Evolutionary conservation across 1,140 invertebrate species (phyloP).

Genomic region (Diorhabda sublineata): DNA sequence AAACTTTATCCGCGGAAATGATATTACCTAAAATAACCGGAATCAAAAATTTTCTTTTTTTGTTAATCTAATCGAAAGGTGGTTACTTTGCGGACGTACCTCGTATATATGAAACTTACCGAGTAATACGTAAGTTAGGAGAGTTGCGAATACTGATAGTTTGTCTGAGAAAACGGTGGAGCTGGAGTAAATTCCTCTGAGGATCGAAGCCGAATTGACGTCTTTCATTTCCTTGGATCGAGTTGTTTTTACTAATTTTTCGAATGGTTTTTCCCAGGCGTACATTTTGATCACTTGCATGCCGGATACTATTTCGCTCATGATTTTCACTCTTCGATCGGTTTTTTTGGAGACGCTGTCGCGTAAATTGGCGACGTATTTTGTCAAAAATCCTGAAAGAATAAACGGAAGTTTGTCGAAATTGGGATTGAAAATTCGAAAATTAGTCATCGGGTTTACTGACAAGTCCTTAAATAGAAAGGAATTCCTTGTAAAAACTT

Average conservation of each 20-base stretch:
- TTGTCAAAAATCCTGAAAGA: constrained; percentile 51
- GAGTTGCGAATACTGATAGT: constrained; percentile 67
- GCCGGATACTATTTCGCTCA: constrained; percentile 72
- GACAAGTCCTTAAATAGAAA: no score
- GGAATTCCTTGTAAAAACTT: no score
- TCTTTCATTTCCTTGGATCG: constrained; percentile 62
- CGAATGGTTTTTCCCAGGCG: constrained; percentile 70
- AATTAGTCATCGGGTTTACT: no score
- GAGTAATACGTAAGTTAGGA: constrained; percentile 64
- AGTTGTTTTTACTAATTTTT: constrained; percentile 52
- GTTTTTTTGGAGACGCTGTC: constrained; percentile 58
- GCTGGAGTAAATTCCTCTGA: constrained; percentile 66
- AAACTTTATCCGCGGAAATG: constrained; percentile 11
- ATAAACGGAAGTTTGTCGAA: no score
- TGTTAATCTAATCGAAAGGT: no score
- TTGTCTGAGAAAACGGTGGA: constrained; percentile 69
- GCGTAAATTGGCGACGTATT: constrained; percentile 53
- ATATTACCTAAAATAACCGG: background rate
- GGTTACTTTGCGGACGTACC: no score
- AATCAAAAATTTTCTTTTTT: no score
- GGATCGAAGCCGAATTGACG: constrained; percentile 64
- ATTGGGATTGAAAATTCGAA: no score
- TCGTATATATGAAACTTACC: constrained; percentile 31
- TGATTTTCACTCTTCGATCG: constrained; percentile 70
- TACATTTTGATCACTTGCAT: constrained; percentile 81